These are phyloP conservation scores for Myotis myotis DNA, from an alignment of 2,797 vertebrate species.

Conservation along the genomic window DNA sequence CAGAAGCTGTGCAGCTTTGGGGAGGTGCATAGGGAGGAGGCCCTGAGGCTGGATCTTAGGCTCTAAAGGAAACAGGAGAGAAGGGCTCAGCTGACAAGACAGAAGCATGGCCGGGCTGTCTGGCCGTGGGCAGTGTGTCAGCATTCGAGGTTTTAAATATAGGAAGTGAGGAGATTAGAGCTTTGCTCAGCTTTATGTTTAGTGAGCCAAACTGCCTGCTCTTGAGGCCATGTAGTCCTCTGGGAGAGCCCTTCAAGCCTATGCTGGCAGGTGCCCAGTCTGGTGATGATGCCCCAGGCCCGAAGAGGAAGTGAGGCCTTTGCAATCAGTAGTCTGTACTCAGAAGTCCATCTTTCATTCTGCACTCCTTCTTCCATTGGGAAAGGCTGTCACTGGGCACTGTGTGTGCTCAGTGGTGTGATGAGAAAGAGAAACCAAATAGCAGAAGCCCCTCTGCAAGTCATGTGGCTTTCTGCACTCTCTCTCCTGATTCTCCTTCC, in stretches of 20 bases:
- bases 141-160: conserved; percentile 17
- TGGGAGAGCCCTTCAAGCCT: not conserved
- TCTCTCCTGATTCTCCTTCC: not conserved
- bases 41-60: not conserved
- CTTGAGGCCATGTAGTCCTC: not conserved
- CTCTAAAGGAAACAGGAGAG: not conserved
- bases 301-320: not conserved
- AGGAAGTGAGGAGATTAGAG: not conserved
- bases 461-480: not conserved
- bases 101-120: not conserved
- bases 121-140: not conserved
- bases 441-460: not conserved
- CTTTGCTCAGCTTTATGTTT: not conserved
- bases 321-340: not conserved
- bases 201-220: not conserved
- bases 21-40: not conserved
- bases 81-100: not conserved
- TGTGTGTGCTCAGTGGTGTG: not conserved
- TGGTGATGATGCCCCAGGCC: not conserved
- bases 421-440: conserved; percentile 17
- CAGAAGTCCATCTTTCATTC: conserved; percentile 30
- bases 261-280: not conserved
- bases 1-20: not conserved
- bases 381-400: not conserved
- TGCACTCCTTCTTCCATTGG: fast-evolving